These are phyloP conservation scores for Cotesia typhae DNA, from an alignment of 1,140 invertebrate genomes.

Conservation along the genomic window DNA sequence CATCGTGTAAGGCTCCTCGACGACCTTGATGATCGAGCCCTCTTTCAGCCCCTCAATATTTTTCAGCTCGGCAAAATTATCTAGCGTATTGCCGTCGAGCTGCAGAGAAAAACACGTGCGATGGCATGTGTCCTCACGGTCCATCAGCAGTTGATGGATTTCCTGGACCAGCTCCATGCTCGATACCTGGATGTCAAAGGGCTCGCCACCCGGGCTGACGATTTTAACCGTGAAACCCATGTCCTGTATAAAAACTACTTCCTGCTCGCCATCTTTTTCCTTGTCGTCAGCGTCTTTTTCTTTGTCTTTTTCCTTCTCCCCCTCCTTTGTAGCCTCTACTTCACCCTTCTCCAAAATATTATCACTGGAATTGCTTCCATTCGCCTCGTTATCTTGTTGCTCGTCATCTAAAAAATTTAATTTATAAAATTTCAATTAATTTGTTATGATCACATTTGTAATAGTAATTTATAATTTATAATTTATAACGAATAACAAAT, in stretches of 20 bases:
- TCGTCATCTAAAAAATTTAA: slow-evolving; percentile 49
- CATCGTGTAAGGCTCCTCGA: slow-evolving; percentile 97
- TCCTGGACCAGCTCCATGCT: slow-evolving; percentile 98
- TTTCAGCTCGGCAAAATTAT: slow-evolving; percentile 98
- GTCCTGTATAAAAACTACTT: slow-evolving; percentile 92
- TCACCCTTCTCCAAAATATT: slow-evolving; percentile 66
- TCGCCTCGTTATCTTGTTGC: slow-evolving; percentile 51
- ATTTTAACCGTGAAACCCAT: slow-evolving; percentile 94
- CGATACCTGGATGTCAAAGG: slow-evolving; percentile 94
- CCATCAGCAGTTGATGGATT: slow-evolving; percentile 97
- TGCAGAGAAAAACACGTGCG: slow-evolving; percentile 97
- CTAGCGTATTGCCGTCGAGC: slow-evolving; percentile 90
- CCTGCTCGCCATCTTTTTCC: slow-evolving; percentile 69
- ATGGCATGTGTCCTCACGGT: slow-evolving; percentile 97
- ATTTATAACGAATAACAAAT: neutral
- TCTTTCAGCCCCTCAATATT: slow-evolving; percentile 95
- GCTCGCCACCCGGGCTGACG: slow-evolving; percentile 85
- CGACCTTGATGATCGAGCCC: slow-evolving; percentile 90
- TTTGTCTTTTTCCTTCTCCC: slow-evolving; percentile 57
- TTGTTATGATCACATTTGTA: no score
- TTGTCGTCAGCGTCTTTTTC: slow-evolving; percentile 48
- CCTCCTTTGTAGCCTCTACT: slow-evolving; percentile 67
- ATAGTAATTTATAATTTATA: no score
- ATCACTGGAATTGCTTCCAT: slow-evolving; percentile 49
- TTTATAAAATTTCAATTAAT: no score